These are phyloP conservation scores for Drosophila ochracea DNA, from an alignment of 2,888 invertebrate genomes.

Conservation along the genomic window DNA sequence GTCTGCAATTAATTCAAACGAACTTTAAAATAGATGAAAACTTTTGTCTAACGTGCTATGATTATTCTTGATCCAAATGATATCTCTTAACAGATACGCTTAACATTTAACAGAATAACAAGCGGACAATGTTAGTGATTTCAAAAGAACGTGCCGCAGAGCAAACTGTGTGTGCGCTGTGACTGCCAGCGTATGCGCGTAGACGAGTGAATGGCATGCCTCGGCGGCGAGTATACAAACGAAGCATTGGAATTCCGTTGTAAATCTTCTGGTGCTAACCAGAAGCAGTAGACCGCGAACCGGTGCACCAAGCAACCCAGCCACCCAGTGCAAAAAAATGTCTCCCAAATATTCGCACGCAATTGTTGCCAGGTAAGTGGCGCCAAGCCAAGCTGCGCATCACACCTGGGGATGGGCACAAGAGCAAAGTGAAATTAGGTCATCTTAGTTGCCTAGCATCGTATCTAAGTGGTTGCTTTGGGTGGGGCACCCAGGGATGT, in stretches of 20 bases:
- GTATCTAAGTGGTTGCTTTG: constrained; percentile 1
- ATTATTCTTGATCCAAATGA: neutral
- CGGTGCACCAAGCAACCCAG: constrained; percentile 24
- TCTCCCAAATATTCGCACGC: constrained; percentile 92
- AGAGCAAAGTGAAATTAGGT: constrained; percentile 33
- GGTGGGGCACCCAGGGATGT: constrained; percentile 11
- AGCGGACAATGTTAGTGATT: constrained; percentile 2
- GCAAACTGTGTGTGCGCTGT: constrained; percentile 7
- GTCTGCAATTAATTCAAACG: neutral
- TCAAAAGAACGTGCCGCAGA: neutral
- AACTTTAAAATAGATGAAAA: neutral
- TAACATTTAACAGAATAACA: constrained; percentile 1
- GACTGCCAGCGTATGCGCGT: constrained; percentile 33
- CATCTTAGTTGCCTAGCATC: constrained; percentile 4
- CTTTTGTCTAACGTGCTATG: neutral
- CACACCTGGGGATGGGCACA: constrained; percentile 24
- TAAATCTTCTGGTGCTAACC: constrained; percentile 42
- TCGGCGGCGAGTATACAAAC: constrained; percentile 45
- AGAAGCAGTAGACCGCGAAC: constrained; percentile 32
- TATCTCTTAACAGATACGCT: neutral
- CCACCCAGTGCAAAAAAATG: constrained; percentile 76
- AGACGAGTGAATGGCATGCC: constrained; percentile 34
- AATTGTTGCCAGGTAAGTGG: constrained; percentile 88
- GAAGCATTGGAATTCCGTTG: constrained; percentile 49
- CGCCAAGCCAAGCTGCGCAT: constrained; percentile 27